Base-by-base conservation (phyloP, 2,113 vertebrate species). In the Indicator indicator region DNA sequence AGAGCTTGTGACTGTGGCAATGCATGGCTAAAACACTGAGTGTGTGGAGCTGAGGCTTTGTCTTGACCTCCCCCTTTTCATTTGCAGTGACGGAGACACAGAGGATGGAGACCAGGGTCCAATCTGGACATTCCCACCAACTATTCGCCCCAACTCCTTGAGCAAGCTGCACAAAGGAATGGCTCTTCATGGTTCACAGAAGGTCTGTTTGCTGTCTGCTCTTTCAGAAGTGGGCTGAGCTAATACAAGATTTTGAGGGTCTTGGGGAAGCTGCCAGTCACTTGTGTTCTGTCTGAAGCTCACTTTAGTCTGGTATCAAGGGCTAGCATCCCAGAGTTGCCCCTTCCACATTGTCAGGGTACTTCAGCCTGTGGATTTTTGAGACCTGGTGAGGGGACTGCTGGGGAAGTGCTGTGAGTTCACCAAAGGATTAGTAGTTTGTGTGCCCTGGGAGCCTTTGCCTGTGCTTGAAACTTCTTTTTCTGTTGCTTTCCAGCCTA, bases 111-210 rank as follows among this genome's bases (percentile, higher is more conserved):
- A 99, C 79, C 98, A 98, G 54, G 98, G 98, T 95, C 99, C 99
- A 33, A 97, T 98, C 89, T 99, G 99, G 99, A 99, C 98, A 1
- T 99, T 99, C 95, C 99, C 99, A 52, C 98, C 99, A 38, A 99
- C 99, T 38, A 98, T 99, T 95, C 98, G 98, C 90, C 98, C 98
- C 16, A 98, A 94, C 95, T 98, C 99, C 24, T 97, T 99, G 83
- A 98, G 97, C 97, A 99, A 99, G 90, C 97, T 99, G 95, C 99
- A 99, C 98, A 98, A 99, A 92, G 98, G 98, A 83, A 98, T 98
- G 72, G 97, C 97, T 72, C 97, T 99, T 84, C 98, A 98, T 19
- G 97, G 98, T 64, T 98, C 98, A 6, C 98, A 98, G 96, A 99
- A 99, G 97, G 98, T 98, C 38, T 50, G 97, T 95, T 55, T 90